Percentiles rank a stretch among this genome's conserved stretches.
phyloP scores from a whole-genome alignment of 2,113 vertebrate genomes.

The Ibidorhyncha struthersii region DNA sequence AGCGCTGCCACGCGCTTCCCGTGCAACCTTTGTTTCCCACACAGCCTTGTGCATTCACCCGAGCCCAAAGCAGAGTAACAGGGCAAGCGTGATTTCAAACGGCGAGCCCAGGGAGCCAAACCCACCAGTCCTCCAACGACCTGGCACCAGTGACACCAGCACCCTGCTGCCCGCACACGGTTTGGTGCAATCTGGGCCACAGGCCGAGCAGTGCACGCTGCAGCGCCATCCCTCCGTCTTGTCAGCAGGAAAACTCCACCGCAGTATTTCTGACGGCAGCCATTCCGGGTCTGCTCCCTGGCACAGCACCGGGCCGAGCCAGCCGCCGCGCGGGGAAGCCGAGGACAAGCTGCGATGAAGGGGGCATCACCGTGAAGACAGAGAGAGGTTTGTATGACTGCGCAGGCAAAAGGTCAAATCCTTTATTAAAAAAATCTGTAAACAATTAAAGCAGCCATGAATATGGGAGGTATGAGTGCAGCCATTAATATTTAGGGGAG shows the following conservation, averaged over 20 bases:
- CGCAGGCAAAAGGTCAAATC: conserved; percentile 26
- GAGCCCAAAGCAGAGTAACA: background rate
- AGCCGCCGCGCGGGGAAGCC: rapidly evolving
- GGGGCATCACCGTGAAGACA: background rate
- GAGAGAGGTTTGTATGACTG: conserved; percentile 17
- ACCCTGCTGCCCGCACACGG: rapidly evolving
- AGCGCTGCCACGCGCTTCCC: background rate
- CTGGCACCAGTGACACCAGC: background rate
- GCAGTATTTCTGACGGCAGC: background rate
- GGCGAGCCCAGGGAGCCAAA: background rate
- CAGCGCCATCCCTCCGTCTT: background rate
- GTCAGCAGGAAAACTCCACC: background rate
- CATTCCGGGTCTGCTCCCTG: background rate
- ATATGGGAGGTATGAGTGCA: background rate
- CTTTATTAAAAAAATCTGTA: conserved; percentile 6
- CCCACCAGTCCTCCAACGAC: background rate
- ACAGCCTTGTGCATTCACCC: background rate
- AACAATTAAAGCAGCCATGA: background rate
- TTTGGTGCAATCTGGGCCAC: background rate
- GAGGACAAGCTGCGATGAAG: background rate
- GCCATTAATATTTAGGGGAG: conserved; percentile 43
- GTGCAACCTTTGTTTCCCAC: background rate
- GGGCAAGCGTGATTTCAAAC: background rate
- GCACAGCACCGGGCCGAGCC: rapidly evolving
- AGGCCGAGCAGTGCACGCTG: too few species aligned